Conservation (phyloP, 2,888 invertebrate species). For the Scelioninae gen. 2 region DNA sequence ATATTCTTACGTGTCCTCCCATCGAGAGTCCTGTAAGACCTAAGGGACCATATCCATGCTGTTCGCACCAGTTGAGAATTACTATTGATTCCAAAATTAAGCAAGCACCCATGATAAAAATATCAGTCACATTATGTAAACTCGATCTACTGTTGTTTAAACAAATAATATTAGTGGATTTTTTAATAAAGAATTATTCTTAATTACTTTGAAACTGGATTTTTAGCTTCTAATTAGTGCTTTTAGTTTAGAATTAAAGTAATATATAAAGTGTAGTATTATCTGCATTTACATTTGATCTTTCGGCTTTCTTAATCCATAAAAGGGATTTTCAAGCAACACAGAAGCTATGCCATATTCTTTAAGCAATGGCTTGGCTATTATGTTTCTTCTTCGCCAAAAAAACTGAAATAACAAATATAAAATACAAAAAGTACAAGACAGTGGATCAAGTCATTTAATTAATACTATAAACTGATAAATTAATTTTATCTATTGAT, state of each 20-base stretch:
- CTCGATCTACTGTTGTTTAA: constrained; percentile 84
- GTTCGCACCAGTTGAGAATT: constrained; percentile 95
- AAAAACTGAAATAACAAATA: too few species aligned
- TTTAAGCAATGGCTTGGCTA: constrained; percentile 93
- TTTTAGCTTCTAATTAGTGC: too few species aligned
- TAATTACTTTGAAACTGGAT: too few species aligned
- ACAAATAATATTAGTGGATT: constrained; percentile 28
- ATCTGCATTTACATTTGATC: constrained; percentile 87
- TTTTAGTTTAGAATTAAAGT: too few species aligned
- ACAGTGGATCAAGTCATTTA: too few species aligned
- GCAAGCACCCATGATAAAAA: constrained; percentile 99
- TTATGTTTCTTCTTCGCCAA: constrained; percentile 91
- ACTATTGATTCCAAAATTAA: constrained; percentile 94
- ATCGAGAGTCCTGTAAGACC: constrained; percentile 97
- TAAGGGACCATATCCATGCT: constrained; percentile 92
- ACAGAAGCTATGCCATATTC: constrained; percentile 94
- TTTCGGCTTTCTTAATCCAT: constrained; percentile 91
- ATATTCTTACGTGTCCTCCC: constrained; percentile 94
- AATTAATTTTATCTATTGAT: too few species aligned
- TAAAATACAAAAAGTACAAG: too few species aligned
- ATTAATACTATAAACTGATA: too few species aligned
- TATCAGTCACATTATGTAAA: constrained; percentile 95
- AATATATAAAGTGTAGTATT: too few species aligned
- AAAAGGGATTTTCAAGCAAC: constrained; percentile 97
- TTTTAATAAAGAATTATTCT: too few species aligned